phyloP scores from a whole-genome alignment of 2,113 vertebrate species.

The Esox niger region DNA sequence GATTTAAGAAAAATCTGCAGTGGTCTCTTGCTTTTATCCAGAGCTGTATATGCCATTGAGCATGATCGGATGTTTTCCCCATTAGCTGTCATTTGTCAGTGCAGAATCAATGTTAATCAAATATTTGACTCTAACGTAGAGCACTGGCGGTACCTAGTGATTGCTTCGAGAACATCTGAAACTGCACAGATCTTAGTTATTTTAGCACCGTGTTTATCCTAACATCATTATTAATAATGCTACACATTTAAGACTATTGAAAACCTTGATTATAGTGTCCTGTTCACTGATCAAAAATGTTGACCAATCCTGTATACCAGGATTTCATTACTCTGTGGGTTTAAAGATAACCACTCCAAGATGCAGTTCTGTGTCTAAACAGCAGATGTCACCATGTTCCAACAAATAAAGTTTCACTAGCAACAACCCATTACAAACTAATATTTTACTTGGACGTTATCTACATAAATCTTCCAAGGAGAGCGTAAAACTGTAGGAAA shows the following conservation, averaged over 20 bases:
- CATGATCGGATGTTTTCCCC: too few species aligned
- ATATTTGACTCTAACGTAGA: background rate
- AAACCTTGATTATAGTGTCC: background rate
- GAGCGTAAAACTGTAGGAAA: too few species aligned
- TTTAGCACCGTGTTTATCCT: background rate
- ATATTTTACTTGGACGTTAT: too few species aligned
- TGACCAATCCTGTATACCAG: background rate
- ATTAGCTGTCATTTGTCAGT: background rate
- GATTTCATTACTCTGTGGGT: too few species aligned
- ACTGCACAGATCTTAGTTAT: background rate
- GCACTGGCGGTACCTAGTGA: background rate
- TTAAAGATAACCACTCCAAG: too few species aligned
- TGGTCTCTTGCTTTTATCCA: too few species aligned
- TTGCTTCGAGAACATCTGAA: background rate
- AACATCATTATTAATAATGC: too few species aligned
- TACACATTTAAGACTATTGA: background rate
- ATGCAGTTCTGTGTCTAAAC: conserved; percentile 7
- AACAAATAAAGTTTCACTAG: conserved; percentile 2
- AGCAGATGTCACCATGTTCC: conserved; percentile 45
- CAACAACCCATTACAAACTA: too few species aligned
- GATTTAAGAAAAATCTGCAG: too few species aligned
- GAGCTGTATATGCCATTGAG: too few species aligned
- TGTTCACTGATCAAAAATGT: background rate
- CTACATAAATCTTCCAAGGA: too few species aligned
- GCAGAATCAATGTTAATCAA: background rate